These are phyloP conservation scores for Zaprionus lineosus DNA, from an alignment of 2,888 invertebrate species.

Conservation along the genomic window DNA sequence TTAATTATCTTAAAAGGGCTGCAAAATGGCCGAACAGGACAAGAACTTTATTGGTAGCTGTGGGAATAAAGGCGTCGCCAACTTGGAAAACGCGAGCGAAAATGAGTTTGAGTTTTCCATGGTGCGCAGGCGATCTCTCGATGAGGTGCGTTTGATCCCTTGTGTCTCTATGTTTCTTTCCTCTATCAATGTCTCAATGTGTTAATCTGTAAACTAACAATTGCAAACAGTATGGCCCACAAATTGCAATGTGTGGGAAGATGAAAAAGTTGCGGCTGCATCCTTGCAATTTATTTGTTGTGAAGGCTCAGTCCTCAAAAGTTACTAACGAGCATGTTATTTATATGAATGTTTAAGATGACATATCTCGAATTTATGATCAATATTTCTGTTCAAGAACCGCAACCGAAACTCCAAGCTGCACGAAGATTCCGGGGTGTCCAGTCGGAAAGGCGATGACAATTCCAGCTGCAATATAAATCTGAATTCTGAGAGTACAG, in stretches of 20 bases:
- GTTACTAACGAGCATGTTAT: too few relatives aligned
- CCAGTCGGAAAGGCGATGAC: slow-evolving; percentile 83
- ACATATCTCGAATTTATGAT: background rate
- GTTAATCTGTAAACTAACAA: too few relatives aligned
- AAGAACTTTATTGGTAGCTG: slow-evolving; percentile 36
- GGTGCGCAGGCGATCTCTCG: slow-evolving; percentile 78
- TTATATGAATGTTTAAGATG: background rate
- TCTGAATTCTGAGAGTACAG: slow-evolving; percentile 83
- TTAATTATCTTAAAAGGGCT: slow-evolving; percentile 70
- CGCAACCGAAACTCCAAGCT: slow-evolving; percentile 73
- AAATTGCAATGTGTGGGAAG: too few relatives aligned
- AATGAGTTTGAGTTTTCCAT: slow-evolving; percentile 82
- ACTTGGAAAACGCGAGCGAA: slow-evolving; percentile 79
- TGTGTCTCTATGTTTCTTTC: slow-evolving; percentile 23
- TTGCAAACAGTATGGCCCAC: too few relatives aligned
- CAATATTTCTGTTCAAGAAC: slow-evolving; percentile 26
- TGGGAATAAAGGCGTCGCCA: slow-evolving; percentile 70
- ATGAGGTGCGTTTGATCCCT: slow-evolving; percentile 66
- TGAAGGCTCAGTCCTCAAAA: too few relatives aligned
- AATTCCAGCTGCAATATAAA: slow-evolving; percentile 83
- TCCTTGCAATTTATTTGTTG: background rate
- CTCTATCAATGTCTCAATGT: too few relatives aligned
- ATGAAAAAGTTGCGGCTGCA: too few relatives aligned
- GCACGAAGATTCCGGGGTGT: slow-evolving; percentile 83
- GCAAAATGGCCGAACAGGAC: slow-evolving; percentile 80